Evolutionary conservation across 30 jellyfish, hydroid and myxozoan genomes (phyloP).

Genomic region (Aurelia sp.): DNA sequence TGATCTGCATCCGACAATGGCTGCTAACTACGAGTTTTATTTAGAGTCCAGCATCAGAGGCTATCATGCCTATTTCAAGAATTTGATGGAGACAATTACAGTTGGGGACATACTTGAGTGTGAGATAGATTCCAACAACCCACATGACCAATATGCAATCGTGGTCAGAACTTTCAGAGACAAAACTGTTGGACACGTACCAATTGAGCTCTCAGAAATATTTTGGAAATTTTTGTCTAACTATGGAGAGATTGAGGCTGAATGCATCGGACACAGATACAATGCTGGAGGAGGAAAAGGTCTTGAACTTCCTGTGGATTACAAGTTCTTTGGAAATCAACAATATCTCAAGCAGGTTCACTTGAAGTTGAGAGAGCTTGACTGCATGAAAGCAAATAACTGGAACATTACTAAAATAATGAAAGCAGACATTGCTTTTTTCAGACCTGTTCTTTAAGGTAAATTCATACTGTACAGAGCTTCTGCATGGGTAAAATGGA

Average conservation of each 20-base stretch:
- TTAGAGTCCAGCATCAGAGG: slow-evolving; percentile 24
- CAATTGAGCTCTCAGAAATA: slow-evolving; percentile 16
- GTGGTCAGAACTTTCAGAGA: slow-evolving; percentile 21
- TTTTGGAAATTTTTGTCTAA: neutral
- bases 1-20: neutral
- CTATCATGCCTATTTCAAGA: slow-evolving; percentile 3
- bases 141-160: slow-evolving; percentile 15
- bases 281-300: too few relatives aligned
- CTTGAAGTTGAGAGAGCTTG: slow-evolving; percentile 17
- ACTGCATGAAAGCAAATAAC: slow-evolving; percentile 1
- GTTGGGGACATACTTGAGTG: slow-evolving; percentile 20
- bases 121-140: slow-evolving; percentile 16
- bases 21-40: slow-evolving; percentile 8
- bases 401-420: slow-evolving; percentile 23
- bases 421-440: slow-evolving; percentile 22
- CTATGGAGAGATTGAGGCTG: too few relatives aligned
- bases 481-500: too few relatives aligned
- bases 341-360: slow-evolving; percentile 40
- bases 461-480: neutral
- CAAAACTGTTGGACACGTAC: neutral
- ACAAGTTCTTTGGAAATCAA: slow-evolving; percentile 26
- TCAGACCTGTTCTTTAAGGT: neutral
- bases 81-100: slow-evolving; percentile 4
- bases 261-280: too few relatives aligned
- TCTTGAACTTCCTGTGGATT: neutral